Percentiles rank a stretch among this genome's conserved stretches.
These are phyloP conservation scores for Dryadula phaetusa DNA, from an alignment of 2,888 invertebrate species.

Conservation along the genomic window DNA sequence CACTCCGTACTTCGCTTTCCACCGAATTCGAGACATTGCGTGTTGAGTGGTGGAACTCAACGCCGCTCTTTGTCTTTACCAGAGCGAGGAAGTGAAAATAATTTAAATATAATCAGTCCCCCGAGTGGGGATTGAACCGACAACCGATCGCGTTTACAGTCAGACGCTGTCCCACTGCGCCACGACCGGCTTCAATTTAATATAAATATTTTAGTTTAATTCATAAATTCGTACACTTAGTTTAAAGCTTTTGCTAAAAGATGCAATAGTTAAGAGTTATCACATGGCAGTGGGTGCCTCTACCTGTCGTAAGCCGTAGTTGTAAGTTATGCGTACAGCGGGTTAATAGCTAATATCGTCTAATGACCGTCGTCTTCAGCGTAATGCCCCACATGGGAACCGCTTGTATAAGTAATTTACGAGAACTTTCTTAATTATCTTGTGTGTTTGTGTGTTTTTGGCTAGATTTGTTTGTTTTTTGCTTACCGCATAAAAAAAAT, in stretches of 20 bases:
- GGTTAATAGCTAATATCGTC: conserved; percentile 84
- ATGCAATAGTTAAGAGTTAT: background rate
- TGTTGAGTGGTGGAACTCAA: too few relatives aligned
- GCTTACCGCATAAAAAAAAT: too few relatives aligned
- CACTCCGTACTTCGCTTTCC: too few relatives aligned
- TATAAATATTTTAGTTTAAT: background rate
- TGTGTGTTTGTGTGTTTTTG: conserved; percentile 38
- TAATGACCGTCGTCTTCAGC: conserved; percentile 82
- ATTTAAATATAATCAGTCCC: too few relatives aligned
- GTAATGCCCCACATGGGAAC: conserved; percentile 77
- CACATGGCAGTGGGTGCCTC: background rate
- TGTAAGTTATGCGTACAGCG: conserved; percentile 71
- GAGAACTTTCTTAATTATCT: conserved; percentile 52
- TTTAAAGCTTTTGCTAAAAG: background rate
- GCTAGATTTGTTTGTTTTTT: background rate
- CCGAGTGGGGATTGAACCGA: too few relatives aligned
- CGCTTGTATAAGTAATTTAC: conserved; percentile 56
- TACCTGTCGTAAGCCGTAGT: conserved; percentile 44
- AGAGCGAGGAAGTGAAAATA: too few relatives aligned
- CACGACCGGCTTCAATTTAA: too few relatives aligned
- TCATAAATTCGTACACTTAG: background rate
- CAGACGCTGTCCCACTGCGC: too few relatives aligned
- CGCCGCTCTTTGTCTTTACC: too few relatives aligned
- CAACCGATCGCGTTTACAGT: too few relatives aligned
- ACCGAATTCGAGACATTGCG: too few relatives aligned